These are phyloP conservation scores for Gadopsis marmoratus DNA, from an alignment of 2,797 vertebrate genomes.

Conservation along the genomic window DNA sequence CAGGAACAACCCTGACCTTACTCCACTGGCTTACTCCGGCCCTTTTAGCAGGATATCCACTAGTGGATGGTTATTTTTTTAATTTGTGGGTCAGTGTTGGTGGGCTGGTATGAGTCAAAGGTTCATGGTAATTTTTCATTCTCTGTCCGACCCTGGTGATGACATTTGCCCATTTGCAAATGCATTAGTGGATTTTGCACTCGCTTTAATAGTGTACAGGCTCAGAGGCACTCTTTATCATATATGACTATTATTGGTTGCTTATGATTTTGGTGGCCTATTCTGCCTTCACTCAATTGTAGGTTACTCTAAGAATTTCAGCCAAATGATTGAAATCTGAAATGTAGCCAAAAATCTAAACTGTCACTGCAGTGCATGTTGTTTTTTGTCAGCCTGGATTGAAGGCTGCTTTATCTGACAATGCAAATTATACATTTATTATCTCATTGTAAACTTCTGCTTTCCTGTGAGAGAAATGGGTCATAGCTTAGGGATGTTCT, in stretches of 20 bases:
- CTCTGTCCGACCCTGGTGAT: background rate
- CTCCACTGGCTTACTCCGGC: background rate
- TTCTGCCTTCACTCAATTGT: constrained; percentile 11
- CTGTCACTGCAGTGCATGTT: constrained; percentile 16
- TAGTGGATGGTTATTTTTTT: background rate
- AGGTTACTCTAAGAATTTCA: background rate
- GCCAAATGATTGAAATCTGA: constrained; percentile 17
- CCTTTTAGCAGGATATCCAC: background rate
- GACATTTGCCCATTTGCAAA: constrained; percentile 8
- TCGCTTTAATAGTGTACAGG: background rate
- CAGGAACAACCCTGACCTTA: constrained; percentile 31
- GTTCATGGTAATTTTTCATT: background rate
- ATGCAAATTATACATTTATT: constrained; percentile 43
- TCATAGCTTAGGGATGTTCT: constrained; percentile 42
- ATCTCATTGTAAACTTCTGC: constrained; percentile 46
- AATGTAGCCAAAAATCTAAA: constrained; percentile 7
- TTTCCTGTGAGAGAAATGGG: constrained; percentile 48
- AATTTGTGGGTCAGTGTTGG: background rate
- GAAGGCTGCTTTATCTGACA: constrained; percentile 33
- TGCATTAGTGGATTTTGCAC: background rate
- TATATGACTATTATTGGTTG: background rate
- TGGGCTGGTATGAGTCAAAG: constrained; percentile 19
- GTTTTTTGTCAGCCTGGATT: constrained; percentile 30
- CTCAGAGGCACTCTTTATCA: background rate
- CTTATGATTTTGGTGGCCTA: background rate